These are phyloP conservation scores for Xestia sexstrigata DNA, from an alignment of 2,888 invertebrate genomes.

Conservation along the genomic window DNA sequence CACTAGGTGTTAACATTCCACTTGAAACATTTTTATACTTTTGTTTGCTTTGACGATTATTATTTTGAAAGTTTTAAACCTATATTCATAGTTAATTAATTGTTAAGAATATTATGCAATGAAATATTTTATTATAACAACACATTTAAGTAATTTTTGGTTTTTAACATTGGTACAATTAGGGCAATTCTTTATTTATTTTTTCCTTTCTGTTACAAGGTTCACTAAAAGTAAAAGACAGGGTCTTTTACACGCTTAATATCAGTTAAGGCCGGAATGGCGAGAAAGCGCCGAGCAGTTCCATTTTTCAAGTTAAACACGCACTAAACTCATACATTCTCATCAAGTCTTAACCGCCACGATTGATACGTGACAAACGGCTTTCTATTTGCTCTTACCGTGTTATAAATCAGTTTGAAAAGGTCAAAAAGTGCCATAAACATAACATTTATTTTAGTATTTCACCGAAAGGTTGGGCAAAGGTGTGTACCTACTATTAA, in stretches of 20 bases:
- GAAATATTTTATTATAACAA: background rate
- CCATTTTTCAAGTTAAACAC: slow-evolving; percentile 29
- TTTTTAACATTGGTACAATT: background rate
- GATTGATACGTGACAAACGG: slow-evolving; percentile 6
- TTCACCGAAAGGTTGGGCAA: background rate
- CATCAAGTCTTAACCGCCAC: background rate
- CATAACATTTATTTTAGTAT: too few species aligned
- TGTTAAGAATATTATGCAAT: background rate
- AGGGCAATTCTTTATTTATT: background rate
- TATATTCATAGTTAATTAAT: background rate
- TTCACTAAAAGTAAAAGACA: background rate
- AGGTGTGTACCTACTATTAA: background rate
- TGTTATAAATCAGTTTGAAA: background rate
- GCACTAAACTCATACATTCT: slow-evolving; percentile 19
- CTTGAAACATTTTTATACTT: background rate
- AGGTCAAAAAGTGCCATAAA: background rate
- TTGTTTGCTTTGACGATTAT: background rate
- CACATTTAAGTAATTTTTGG: background rate
- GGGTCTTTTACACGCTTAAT: background rate
- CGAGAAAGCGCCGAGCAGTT: background rate
- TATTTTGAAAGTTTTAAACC: background rate
- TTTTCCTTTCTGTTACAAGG: background rate
- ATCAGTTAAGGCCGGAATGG: background rate
- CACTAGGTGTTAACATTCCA: background rate
- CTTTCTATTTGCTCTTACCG: slow-evolving; percentile 16